A percentile compares a stretch with the other conserved stretches of the same genome.
phyloP scores from a whole-genome alignment of 2,113 vertebrate genomes.

The Crotalus tigris region DNA sequence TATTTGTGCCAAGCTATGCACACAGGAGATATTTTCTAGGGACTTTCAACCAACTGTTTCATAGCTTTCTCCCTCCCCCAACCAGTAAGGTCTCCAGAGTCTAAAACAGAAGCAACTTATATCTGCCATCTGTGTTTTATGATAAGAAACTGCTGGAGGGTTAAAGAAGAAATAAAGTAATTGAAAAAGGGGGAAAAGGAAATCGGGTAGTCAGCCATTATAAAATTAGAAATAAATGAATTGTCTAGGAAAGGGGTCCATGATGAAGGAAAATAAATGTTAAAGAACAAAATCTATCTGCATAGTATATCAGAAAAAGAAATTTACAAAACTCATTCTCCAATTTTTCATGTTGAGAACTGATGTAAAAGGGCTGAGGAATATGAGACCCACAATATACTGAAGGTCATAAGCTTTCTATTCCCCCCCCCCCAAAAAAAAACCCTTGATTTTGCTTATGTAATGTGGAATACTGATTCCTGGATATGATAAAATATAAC shows the following conservation, averaged over 20 bases:
- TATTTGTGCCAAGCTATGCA: conserved; percentile 12
- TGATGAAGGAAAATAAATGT: background rate
- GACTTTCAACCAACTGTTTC: background rate
- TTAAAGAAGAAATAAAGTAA: background rate
- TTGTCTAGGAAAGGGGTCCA: background rate
- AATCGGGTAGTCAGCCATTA: background rate
- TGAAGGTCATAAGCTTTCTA: background rate
- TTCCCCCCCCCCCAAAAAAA: no score
- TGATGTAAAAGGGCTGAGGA: background rate
- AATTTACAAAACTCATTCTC: background rate
- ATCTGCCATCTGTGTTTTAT: background rate
- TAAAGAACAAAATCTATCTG: background rate
- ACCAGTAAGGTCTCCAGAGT: background rate
- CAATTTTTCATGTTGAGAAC: background rate
- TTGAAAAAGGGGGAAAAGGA: background rate
- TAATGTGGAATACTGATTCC: background rate
- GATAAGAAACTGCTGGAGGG: background rate
- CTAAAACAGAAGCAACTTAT: background rate
- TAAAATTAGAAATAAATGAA: background rate
- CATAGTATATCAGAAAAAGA: background rate
- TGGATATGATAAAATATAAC: background rate
- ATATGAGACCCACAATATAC: background rate
- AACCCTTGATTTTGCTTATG: background rate
- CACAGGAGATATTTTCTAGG: background rate
- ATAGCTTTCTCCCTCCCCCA: background rate